Evolutionary conservation across 2,113 vertebrate genomes (phyloP).

Genomic region (Callipepla squamata): DNA sequence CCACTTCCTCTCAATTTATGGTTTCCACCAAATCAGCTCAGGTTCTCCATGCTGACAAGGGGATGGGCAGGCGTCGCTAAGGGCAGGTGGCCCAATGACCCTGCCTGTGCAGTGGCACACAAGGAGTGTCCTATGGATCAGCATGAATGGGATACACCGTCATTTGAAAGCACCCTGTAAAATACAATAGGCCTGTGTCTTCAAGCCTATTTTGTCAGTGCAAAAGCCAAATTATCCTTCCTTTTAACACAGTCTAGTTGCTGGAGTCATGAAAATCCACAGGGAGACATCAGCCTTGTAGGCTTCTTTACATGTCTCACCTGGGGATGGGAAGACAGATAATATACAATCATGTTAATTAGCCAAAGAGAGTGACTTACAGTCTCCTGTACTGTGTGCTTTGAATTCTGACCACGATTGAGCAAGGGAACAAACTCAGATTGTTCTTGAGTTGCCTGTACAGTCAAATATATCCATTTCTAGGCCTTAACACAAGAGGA

Average conservation of each 20-base stretch:
- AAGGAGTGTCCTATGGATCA: fast-evolving
- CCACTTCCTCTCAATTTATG: fast-evolving
- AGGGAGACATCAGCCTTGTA: background rate
- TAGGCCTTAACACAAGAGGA: background rate
- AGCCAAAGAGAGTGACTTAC: background rate
- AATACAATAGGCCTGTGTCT: background rate
- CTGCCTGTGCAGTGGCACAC: background rate
- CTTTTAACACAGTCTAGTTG: background rate
- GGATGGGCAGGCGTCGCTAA: background rate
- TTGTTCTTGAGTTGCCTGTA: background rate
- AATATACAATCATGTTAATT: background rate
- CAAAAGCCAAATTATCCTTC: background rate
- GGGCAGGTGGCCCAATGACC: background rate
- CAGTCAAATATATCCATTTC: background rate
- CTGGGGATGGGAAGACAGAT: background rate
- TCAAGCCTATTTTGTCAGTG: background rate
- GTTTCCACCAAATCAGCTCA: background rate
- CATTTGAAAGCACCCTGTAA: background rate
- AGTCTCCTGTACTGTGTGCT: background rate
- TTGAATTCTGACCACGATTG: background rate
- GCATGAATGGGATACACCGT: background rate
- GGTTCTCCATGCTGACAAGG: fast-evolving
- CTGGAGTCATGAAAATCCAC: fast-evolving
- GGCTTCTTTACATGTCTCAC: background rate
- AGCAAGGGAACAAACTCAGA: background rate